Percentiles rank a stretch among this genome's conserved stretches.
Conservation (phyloP, 2,888 invertebrate genomes). For the Ephialtes manifestator region DNA sequence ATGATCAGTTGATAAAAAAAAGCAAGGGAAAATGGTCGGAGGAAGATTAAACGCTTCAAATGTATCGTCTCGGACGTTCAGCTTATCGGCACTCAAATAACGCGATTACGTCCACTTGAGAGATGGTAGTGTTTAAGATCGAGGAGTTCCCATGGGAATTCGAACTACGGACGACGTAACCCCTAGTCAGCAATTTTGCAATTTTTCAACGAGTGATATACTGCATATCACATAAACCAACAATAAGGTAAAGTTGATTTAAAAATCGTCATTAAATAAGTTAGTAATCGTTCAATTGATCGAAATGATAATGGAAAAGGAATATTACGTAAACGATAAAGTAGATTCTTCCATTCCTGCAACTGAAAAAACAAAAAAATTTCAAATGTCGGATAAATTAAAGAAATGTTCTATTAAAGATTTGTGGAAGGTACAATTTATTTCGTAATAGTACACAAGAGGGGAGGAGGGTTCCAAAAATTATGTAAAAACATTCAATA, state of each 20-base stretch:
- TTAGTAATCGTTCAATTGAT: no score
- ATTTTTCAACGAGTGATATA: conserved; percentile 1
- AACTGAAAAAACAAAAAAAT: no score
- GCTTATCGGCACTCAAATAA: conserved; percentile 68
- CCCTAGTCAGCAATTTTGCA: conserved; percentile 51
- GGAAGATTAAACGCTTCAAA: conserved; percentile 55
- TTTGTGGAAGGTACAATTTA: no score
- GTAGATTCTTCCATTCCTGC: no score
- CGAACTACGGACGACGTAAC: not conserved
- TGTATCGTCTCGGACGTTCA: conserved; percentile 8
- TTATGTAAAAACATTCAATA: no score
- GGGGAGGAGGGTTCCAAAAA: no score
- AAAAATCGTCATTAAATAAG: not conserved
- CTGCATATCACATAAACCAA: not conserved
- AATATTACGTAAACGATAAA: no score
- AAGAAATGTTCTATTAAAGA: no score
- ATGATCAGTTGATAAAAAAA: conserved; percentile 1
- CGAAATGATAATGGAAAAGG: no score
- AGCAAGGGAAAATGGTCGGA: conserved; percentile 1
- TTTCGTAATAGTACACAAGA: no score
- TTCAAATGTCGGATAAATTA: no score
- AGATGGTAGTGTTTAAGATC: conserved; percentile 53
- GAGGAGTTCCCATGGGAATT: conserved; percentile 45
- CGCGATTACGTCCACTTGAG: conserved; percentile 68
- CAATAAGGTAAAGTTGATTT: not conserved